phyloP scores from a whole-genome alignment of 2,797 vertebrate species.

The Coendou prehensilis region DNA sequence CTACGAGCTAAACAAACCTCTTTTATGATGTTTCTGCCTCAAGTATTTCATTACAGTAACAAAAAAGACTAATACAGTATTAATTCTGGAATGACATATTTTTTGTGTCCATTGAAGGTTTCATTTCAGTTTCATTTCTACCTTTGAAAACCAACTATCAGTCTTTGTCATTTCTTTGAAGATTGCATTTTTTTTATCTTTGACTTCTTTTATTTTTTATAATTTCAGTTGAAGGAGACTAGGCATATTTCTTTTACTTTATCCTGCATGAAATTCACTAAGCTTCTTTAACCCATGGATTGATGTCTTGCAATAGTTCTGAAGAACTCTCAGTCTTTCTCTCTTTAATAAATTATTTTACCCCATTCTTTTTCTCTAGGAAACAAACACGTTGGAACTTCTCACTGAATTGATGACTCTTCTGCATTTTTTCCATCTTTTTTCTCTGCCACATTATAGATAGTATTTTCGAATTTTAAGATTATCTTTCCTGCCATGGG shows the following conservation, averaged over 20 bases:
- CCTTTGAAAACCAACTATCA: background rate
- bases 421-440: background rate
- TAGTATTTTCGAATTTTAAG: slow-evolving; percentile 4
- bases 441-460: background rate
- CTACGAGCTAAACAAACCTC: background rate
- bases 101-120: background rate
- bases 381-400: background rate
- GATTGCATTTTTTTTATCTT: background rate
- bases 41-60: background rate
- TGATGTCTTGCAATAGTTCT: background rate
- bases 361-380: background rate
- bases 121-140: background rate
- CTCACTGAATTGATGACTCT: background rate
- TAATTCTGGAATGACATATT: slow-evolving; percentile 12
- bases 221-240: background rate
- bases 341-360: background rate
- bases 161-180: slow-evolving; percentile 39
- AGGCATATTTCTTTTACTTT: slow-evolving; percentile 18
- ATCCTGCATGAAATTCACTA: background rate
- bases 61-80: background rate
- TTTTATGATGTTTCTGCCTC: background rate
- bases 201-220: background rate
- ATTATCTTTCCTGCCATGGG: background rate
- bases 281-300: background rate
- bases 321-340: background rate